Percentiles rank a stretch among this genome's conserved stretches.
phyloP scores from a whole-genome alignment of 2,888 invertebrate genomes.

The Macropis europaea region DNA sequence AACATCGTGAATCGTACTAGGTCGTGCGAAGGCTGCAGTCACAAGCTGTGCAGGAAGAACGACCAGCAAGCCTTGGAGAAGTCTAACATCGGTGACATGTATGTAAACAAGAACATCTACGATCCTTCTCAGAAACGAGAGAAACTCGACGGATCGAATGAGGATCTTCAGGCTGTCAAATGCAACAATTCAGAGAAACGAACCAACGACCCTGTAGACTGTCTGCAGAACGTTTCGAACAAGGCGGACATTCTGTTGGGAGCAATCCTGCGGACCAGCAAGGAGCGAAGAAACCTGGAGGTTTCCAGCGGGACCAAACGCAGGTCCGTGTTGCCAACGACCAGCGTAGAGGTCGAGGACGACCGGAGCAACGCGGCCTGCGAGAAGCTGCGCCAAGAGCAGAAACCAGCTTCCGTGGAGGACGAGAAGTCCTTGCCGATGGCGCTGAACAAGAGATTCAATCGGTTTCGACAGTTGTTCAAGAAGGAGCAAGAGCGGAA shows the following conservation, averaged over 20 bases:
- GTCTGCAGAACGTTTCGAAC: constrained; percentile 71
- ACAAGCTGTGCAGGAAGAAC: constrained; percentile 50
- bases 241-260: constrained; percentile 82
- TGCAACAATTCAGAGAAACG: constrained; percentile 40
- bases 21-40: constrained; percentile 50
- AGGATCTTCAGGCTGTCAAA: constrained; percentile 24
- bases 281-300: constrained; percentile 74
- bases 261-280: constrained; percentile 82
- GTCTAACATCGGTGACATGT: constrained; percentile 33
- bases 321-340: constrained; percentile 32
- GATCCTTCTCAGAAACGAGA: constrained; percentile 41
- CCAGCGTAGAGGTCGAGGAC: constrained; percentile 34
- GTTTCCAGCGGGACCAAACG: constrained; percentile 66
- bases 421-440: constrained; percentile 70
- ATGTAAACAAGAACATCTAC: constrained; percentile 53
- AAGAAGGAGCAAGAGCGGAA: constrained; percentile 70
- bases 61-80: constrained; percentile 47
- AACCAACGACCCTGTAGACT: constrained; percentile 29
- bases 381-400: constrained; percentile 29
- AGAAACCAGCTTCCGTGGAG: constrained; percentile 47
- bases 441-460: constrained; percentile 72
- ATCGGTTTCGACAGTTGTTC: constrained; percentile 73
- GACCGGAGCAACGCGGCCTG: constrained; percentile 1
- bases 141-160: constrained; percentile 30
- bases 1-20: constrained; percentile 34